Conservation (phyloP, 2,888 invertebrate genomes). For the Mythimna vitellina region DNA sequence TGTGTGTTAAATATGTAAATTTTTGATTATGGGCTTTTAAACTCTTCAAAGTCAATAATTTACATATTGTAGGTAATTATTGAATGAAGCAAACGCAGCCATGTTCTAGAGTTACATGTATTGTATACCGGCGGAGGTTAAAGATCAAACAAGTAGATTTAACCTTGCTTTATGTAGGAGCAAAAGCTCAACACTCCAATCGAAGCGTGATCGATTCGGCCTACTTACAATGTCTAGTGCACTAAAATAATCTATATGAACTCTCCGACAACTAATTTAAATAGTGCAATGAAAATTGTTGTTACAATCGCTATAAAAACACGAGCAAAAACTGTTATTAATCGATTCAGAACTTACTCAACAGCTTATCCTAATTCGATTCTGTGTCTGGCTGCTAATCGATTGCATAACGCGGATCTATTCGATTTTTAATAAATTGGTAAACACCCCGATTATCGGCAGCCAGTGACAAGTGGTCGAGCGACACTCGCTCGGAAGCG, state of each 20-base stretch:
- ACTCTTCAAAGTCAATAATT: constrained; percentile 50
- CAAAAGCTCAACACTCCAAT: constrained; percentile 67
- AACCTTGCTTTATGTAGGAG: constrained; percentile 65
- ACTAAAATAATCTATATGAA: constrained; percentile 41
- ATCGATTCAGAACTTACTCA: constrained; percentile 50
- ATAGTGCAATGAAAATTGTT: constrained; percentile 35
- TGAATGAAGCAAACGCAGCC: constrained; percentile 43
- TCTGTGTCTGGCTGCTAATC: constrained; percentile 51
- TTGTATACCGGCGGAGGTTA: constrained; percentile 64
- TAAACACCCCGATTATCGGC: constrained; percentile 60
- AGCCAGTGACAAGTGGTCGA: constrained; percentile 57
- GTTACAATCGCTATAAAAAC: constrained; percentile 43
- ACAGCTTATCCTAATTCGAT: constrained; percentile 56
- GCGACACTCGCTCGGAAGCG: constrained; percentile 74
- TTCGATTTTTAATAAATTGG: constrained; percentile 59
- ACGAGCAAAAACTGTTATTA: constrained; percentile 35
- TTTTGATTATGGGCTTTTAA: constrained; percentile 53
- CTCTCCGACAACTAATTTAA: constrained; percentile 36
- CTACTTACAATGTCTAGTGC: constrained; percentile 73
- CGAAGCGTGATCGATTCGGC: constrained; percentile 78
- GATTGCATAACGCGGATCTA: constrained; percentile 55
- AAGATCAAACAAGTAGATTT: constrained; percentile 75
- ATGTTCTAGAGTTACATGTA: constrained; percentile 34
- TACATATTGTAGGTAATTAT: constrained; percentile 55
- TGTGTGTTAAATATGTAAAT: constrained; percentile 56